Conservation (phyloP, 1,140 invertebrate genomes). For the Neodiprion pinetum region DNA sequence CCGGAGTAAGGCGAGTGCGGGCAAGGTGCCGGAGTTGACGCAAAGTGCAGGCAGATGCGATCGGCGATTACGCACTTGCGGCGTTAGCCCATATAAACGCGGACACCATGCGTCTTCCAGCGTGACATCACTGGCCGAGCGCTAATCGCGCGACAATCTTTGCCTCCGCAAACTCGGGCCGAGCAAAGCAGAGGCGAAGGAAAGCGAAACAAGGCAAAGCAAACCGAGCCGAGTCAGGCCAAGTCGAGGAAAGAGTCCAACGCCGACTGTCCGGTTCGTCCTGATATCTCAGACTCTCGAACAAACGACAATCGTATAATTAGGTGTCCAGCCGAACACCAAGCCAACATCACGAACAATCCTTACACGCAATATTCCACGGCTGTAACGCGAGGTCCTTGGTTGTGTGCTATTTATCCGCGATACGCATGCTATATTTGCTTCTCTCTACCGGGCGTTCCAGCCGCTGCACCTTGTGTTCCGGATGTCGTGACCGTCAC, state of each 20-base stretch:
- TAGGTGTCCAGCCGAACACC: conserved; percentile 52
- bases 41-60: conserved; percentile 62
- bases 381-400: too few relatives aligned
- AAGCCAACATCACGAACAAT: conserved; percentile 9
- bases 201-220: conserved; percentile 16
- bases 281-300: conserved; percentile 43
- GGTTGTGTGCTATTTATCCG: too few relatives aligned
- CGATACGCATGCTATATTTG: too few relatives aligned
- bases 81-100: conserved; percentile 58
- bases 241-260: conserved; percentile 33
- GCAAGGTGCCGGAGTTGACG: conserved; percentile 57
- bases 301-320: conserved; percentile 60
- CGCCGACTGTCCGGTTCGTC: conserved; percentile 40
- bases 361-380: not conserved
- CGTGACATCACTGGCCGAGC: conserved; percentile 54
- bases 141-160: conserved; percentile 64
- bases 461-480: too few relatives aligned
- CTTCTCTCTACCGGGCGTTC: too few relatives aligned
- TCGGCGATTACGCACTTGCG: conserved; percentile 62
- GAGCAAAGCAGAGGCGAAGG: conserved; percentile 25
- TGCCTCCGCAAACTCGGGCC: conserved; percentile 32
- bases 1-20: not conserved
- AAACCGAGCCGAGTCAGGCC: conserved; percentile 24
- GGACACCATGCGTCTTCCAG: conserved; percentile 59
- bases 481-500: too few relatives aligned